phyloP scores from a whole-genome alignment of 2,888 invertebrate species.

The Cyrtodaria siliqua region DNA sequence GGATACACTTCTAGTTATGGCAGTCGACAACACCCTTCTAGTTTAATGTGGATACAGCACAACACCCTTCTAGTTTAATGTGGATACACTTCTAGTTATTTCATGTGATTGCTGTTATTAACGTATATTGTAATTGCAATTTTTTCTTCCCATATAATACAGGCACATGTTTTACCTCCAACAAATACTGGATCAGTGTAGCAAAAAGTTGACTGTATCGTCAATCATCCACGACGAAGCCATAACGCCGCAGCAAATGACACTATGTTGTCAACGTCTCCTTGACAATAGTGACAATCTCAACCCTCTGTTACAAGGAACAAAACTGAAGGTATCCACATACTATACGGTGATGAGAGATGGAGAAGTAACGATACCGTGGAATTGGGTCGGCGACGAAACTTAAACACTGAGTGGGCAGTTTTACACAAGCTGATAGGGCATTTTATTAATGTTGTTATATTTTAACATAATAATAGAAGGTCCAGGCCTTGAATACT shows the following conservation, averaged over 20 bases:
- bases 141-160: no score
- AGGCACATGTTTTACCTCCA: conserved; percentile 89
- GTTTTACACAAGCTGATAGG: no score
- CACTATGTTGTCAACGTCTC: conserved; percentile 92
- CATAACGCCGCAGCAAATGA: conserved; percentile 96
- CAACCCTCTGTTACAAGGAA: conserved; percentile 88
- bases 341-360: conserved; percentile 96
- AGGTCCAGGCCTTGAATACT: no score
- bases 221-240: conserved; percentile 96
- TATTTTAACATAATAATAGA: no score
- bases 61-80: no score
- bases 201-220: conserved; percentile 89
- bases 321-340: conserved; percentile 93
- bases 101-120: no score
- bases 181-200: conserved; percentile 89
- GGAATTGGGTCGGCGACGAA: conserved; percentile 91
- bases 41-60: no score
- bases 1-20: no score
- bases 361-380: conserved; percentile 96
- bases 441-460: no score
- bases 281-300: conserved; percentile 87
- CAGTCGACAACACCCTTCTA: no score
- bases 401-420: no score
- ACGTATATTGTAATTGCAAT: no score
- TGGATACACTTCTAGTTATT: neutral